Evolutionary conservation across 2,888 invertebrate genomes (phyloP).

Genomic region (Acrobasis suavella): DNA sequence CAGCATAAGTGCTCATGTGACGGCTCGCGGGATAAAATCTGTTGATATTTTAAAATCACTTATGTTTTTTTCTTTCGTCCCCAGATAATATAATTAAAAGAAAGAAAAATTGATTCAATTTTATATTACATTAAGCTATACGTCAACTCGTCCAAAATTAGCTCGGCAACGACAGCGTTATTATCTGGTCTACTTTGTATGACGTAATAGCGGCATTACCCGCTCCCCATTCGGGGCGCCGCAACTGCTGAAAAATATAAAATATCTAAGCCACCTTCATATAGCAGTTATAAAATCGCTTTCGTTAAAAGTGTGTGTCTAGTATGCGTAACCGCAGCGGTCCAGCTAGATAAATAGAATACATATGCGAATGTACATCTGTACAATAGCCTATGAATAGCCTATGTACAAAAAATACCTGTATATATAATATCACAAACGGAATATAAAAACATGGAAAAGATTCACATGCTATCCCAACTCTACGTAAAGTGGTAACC

Average conservation of each 20-base stretch:
- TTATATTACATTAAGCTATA: constrained; percentile 19
- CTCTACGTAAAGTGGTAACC: no score
- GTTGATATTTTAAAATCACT: neutral
- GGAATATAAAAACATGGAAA: no score
- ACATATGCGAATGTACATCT: no score
- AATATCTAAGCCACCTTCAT: constrained; percentile 55
- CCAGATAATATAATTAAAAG: constrained; percentile 22
- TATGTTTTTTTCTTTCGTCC: neutral
- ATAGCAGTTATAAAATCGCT: no score
- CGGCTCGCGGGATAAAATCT: no score
- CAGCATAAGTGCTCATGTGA: neutral
- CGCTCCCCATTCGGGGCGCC: constrained; percentile 38
- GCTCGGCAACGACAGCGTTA: constrained; percentile 36
- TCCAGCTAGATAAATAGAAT: no score
- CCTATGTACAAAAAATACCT: no score
- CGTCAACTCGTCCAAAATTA: constrained; percentile 26
- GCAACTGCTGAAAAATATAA: constrained; percentile 70
- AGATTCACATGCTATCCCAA: no score
- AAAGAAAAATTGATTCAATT: constrained; percentile 26
- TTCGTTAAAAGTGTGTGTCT: no score
- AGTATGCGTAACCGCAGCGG: no score
- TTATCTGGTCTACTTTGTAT: constrained; percentile 55
- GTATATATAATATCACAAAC: no score
- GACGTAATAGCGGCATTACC: constrained; percentile 58
- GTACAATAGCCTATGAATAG: no score